A percentile compares a stretch with the other conserved stretches of the same genome.
These are phyloP conservation scores for Pangasianodon gigas DNA, from an alignment of 2,113 vertebrate species.

Conservation along the genomic window DNA sequence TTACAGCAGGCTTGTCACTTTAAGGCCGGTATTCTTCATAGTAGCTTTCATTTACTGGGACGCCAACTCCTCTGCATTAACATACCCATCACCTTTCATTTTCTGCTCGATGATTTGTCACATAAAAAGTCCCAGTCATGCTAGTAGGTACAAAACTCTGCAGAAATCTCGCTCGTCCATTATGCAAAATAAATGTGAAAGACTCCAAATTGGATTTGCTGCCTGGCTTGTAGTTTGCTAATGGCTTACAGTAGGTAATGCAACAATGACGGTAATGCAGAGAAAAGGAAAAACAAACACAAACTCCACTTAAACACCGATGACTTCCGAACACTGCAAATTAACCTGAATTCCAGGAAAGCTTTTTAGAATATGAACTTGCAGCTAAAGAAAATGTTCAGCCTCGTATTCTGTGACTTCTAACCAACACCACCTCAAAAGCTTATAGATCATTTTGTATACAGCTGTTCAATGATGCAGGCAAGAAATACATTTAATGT, in stretches of 20 bases:
- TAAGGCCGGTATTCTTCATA: slow-evolving; percentile 36
- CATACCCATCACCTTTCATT: slow-evolving; percentile 38
- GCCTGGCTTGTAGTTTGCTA: slow-evolving; percentile 24
- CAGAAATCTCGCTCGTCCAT: slow-evolving; percentile 31
- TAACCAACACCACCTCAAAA: background rate
- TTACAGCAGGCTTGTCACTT: slow-evolving; percentile 42
- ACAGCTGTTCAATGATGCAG: background rate
- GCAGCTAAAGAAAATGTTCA: slow-evolving; percentile 8
- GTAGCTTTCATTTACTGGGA: slow-evolving; percentile 6
- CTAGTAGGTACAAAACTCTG: slow-evolving; percentile 29
- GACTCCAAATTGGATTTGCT: slow-evolving; percentile 40
- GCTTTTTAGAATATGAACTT: slow-evolving; percentile 20
- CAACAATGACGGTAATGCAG: slow-evolving; percentile 9
- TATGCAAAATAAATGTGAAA: slow-evolving; percentile 42
- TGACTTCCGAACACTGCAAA: slow-evolving; percentile 5
- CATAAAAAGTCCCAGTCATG: slow-evolving; percentile 11
- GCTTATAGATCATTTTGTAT: background rate
- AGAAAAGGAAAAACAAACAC: slow-evolving; percentile 16
- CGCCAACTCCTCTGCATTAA: slow-evolving; percentile 18
- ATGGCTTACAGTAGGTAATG: slow-evolving; percentile 33
- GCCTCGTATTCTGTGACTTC: background rate
- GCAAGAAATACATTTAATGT: background rate
- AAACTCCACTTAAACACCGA: background rate
- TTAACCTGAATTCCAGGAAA: slow-evolving; percentile 9
- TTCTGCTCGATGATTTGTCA: slow-evolving; percentile 35